Conservation (phyloP, 2,113 vertebrate genomes). For the Mirza zaza region DNA sequence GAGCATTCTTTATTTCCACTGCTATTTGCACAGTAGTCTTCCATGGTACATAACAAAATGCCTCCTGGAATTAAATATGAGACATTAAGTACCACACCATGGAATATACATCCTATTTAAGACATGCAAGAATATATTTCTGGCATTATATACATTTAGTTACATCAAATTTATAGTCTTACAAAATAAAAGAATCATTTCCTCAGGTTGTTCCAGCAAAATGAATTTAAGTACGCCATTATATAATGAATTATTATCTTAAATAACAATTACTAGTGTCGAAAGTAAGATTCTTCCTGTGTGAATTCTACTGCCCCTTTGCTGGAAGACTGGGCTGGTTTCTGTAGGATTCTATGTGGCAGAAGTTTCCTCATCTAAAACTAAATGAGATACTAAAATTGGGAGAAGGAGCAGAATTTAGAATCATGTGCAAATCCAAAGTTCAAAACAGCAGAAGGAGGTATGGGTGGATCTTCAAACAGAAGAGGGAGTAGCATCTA, state of each 20-base stretch:
- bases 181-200: conserved; percentile 23
- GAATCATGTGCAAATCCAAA: background rate
- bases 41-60: background rate
- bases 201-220: background rate
- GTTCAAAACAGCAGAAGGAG: background rate
- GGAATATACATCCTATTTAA: background rate
- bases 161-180: background rate
- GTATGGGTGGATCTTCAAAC: background rate
- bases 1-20: background rate
- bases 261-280: background rate
- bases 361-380: background rate
- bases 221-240: background rate
- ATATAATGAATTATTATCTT: background rate
- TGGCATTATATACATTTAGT: background rate
- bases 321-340: background rate
- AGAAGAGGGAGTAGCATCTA: background rate
- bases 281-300: background rate
- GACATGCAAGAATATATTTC: background rate
- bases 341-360: background rate
- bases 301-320: background rate
- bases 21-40: background rate
- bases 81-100: too few relatives aligned
- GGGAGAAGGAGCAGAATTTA: background rate
- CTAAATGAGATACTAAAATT: background rate
- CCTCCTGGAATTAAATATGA: background rate